Evolutionary conservation across 1,140 invertebrate species (phyloP).

Genomic region (Radopholus similis): DNA sequence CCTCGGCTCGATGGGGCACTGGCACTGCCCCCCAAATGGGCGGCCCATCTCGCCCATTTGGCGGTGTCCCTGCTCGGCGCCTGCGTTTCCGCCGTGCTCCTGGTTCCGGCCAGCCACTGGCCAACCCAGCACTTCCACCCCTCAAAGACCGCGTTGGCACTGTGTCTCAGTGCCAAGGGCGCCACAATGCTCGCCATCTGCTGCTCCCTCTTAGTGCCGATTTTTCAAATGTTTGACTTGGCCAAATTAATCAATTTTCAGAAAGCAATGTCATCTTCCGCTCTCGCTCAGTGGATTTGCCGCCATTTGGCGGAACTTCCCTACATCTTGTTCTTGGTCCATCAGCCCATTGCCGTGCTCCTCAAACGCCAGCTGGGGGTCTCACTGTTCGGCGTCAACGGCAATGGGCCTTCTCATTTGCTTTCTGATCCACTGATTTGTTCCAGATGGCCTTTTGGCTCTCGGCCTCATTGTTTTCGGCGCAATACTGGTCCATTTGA

Average conservation of each 20-base stretch:
- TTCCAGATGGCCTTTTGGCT: neutral
- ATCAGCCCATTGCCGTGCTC: neutral
- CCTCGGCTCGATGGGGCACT: neutral
- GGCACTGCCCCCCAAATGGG: neutral
- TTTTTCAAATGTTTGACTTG: neutral
- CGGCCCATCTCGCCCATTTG: neutral
- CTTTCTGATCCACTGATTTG: neutral
- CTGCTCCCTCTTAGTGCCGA: neutral
- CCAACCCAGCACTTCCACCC: neutral
- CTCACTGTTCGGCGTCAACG: neutral
- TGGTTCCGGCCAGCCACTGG: neutral
- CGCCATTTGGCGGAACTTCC: neutral
- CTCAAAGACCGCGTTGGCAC: neutral
- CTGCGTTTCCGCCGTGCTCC: neutral
- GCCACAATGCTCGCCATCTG: neutral
- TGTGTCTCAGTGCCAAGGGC: neutral
- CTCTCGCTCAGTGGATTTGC: neutral
- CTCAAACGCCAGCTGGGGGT: neutral
- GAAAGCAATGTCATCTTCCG: neutral
- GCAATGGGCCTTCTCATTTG: neutral
- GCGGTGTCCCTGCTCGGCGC: neutral
- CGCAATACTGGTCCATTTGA: no score
- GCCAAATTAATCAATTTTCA: no score
- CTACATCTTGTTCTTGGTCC: neutral
- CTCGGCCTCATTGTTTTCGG: no score